These are phyloP conservation scores for Agrotis exclamationis DNA, from an alignment of 2,888 invertebrate genomes.

Conservation along the genomic window DNA sequence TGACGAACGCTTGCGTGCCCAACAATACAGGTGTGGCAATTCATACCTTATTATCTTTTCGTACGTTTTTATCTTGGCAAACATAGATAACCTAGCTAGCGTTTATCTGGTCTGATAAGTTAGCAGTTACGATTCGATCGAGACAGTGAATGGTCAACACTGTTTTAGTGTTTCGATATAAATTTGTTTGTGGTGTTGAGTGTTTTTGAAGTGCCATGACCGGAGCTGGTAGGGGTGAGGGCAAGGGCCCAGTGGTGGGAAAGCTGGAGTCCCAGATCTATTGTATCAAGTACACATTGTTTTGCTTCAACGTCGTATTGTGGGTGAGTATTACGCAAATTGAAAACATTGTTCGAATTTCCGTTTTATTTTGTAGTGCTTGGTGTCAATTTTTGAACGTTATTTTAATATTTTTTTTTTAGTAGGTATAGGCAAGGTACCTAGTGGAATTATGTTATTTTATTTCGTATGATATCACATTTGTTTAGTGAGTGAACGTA, in stretches of 20 bases:
- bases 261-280: constrained; percentile 95
- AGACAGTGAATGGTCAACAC: constrained; percentile 75
- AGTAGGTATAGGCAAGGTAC: no score
- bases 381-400: constrained; percentile 32
- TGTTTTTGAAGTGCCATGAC: constrained; percentile 87
- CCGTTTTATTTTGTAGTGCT: constrained; percentile 52
- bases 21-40: constrained; percentile 86
- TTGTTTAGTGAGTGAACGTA: constrained; percentile 25
- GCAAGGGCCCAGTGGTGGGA: constrained; percentile 88
- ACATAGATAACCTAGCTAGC: constrained; percentile 87
- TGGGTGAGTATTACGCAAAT: constrained; percentile 92
- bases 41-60: constrained; percentile 79
- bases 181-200: constrained; percentile 67
- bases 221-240: constrained; percentile 89
- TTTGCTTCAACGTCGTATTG: constrained; percentile 95
- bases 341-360: constrained; percentile 54
- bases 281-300: constrained; percentile 95
- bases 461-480: constrained; percentile 11
- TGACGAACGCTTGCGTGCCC: constrained; percentile 53
- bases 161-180: constrained; percentile 61
- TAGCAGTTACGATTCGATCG: constrained; percentile 80
- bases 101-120: constrained; percentile 81
- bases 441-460: constrained; percentile 24
- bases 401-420: constrained; percentile 12
- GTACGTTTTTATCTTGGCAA: constrained; percentile 85